These are phyloP conservation scores for Holothuria scabra DNA, from an alignment of 53 echinoderm and acorn worm genomes.

Conservation along the genomic window DNA sequence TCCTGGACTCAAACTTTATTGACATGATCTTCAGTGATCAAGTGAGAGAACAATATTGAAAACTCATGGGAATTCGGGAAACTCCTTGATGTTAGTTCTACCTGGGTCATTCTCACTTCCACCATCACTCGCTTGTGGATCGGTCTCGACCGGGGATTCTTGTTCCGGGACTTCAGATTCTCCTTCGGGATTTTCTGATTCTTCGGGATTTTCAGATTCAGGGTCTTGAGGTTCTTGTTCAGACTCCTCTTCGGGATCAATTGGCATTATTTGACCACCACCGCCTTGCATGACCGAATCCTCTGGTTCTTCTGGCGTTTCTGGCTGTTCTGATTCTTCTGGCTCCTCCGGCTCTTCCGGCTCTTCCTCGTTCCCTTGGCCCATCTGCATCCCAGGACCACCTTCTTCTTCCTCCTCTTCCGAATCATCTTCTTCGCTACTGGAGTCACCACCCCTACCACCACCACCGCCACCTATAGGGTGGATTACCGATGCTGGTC, in stretches of 20 bases:
- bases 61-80: too few relatives aligned
- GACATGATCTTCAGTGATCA: too few relatives aligned
- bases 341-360: slow-evolving; percentile 10
- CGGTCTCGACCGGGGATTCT: too few relatives aligned
- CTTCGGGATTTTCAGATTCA: not conserved
- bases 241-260: not conserved
- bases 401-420: not conserved
- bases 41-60: too few relatives aligned
- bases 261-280: not conserved
- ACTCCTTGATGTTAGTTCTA: too few relatives aligned
- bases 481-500: not conserved
- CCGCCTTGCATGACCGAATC: not conserved
- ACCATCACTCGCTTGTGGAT: too few relatives aligned
- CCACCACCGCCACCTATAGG: not conserved
- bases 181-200: not conserved
- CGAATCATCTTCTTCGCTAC: slow-evolving; percentile 1
- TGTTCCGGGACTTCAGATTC: not conserved
- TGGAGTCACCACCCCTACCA: not conserved
- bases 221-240: not conserved
- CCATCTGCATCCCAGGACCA: not conserved
- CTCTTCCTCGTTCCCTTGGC: not conserved
- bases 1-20: too few relatives aligned
- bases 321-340: slow-evolving; percentile 10
- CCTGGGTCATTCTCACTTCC: too few relatives aligned
- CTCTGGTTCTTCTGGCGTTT: not conserved